Conservation (phyloP, 1,140 invertebrate species). For the Melipona quadrifasciata region DNA sequence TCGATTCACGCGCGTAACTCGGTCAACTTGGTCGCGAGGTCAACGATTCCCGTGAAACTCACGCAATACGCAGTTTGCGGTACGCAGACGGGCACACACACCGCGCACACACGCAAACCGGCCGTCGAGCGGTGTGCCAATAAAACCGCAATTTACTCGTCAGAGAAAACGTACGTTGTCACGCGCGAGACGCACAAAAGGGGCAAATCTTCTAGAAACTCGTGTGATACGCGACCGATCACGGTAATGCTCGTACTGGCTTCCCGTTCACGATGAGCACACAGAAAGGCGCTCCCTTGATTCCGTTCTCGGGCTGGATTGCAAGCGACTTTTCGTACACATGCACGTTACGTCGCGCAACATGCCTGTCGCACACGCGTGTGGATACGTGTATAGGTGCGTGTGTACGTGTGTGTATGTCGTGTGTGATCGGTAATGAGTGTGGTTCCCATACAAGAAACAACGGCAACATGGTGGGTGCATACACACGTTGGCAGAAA, state of each 20-base stretch:
- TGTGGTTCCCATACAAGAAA: slow-evolving; percentile 32
- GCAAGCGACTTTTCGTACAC: slow-evolving; percentile 48
- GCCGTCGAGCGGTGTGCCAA: not conserved
- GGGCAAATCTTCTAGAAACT: slow-evolving; percentile 39
- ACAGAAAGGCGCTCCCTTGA: slow-evolving; percentile 47
- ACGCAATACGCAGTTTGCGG: slow-evolving; percentile 24
- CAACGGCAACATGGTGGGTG: slow-evolving; percentile 26
- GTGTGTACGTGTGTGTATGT: not conserved
- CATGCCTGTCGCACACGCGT: slow-evolving; percentile 34
- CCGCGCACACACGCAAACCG: not conserved
- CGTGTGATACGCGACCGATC: slow-evolving; percentile 26
- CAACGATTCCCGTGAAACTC: slow-evolving; percentile 39
- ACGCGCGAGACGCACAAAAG: slow-evolving; percentile 11
- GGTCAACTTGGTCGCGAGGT: slow-evolving; percentile 37
- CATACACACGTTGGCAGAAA: slow-evolving; percentile 11
- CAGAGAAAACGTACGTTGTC: slow-evolving; percentile 36
- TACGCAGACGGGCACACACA: not conserved
- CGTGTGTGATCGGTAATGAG: slow-evolving; percentile 22
- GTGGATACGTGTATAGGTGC: not conserved
- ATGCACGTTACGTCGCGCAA: slow-evolving; percentile 31
- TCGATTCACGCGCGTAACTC: slow-evolving; percentile 23
- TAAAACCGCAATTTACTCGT: slow-evolving; percentile 43
- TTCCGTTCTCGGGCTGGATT: slow-evolving; percentile 37
- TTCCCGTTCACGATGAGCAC: slow-evolving; percentile 36
- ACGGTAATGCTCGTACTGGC: slow-evolving; percentile 25